These are phyloP conservation scores for Antheraea mylitta DNA, from an alignment of 1,140 invertebrate genomes.

Conservation along the genomic window DNA sequence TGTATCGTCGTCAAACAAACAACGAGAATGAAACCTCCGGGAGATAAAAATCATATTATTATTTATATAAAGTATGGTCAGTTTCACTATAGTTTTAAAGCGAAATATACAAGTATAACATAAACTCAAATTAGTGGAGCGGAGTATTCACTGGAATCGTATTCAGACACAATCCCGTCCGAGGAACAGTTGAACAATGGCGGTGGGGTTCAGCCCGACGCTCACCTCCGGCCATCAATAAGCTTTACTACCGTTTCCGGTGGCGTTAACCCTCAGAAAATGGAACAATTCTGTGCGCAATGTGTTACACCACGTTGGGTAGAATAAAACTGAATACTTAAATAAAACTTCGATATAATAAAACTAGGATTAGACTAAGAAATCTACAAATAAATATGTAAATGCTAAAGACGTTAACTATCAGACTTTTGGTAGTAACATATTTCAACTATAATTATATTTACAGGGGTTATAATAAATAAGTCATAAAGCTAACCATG, in stretches of 20 bases:
- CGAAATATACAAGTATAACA: neutral
- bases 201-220: neutral
- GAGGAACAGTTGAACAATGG: constrained; percentile 1
- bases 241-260: constrained; percentile 1
- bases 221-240: neutral
- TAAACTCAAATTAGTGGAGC: neutral
- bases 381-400: neutral
- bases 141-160: neutral
- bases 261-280: neutral
- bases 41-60: neutral
- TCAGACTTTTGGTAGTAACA: neutral
- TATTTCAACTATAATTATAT: no score
- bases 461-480: no score
- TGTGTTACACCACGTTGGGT: neutral
- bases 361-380: neutral
- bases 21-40: neutral
- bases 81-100: neutral
- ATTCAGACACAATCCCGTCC: neutral
- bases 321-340: neutral
- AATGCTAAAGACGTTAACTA: neutral
- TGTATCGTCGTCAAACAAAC: neutral
- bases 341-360: neutral
- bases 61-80: no score
- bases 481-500: no score
- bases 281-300: neutral